Conservation (phyloP, 2,797 vertebrate species). For the Aldrovandia affinis region DNA sequence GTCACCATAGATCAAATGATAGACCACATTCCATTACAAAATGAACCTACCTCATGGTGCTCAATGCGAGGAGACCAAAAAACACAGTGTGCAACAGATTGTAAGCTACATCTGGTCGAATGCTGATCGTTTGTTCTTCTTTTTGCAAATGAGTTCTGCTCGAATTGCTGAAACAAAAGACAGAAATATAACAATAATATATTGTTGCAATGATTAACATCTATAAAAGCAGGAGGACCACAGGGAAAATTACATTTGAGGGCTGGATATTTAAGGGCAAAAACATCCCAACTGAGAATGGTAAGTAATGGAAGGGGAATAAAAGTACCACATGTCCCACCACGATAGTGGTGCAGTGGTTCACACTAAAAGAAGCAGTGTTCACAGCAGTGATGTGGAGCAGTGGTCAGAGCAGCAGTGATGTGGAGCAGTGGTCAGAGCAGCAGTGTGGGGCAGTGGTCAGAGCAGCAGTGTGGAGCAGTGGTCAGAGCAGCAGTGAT, state of each 20-base stretch:
- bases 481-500: background rate
- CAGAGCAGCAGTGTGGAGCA: background rate
- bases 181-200: slow-evolving; percentile 42
- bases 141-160: slow-evolving; percentile 35
- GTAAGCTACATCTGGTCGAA: slow-evolving; percentile 87
- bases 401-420: background rate
- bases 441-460: background rate
- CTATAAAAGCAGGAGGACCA: background rate
- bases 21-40: slow-evolving; percentile 34
- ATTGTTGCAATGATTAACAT: background rate
- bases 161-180: slow-evolving; percentile 55
- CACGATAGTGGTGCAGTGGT: background rate
- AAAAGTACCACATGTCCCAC: background rate
- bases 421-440: slow-evolving; percentile 12
- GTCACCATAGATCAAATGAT: no score
- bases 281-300: background rate
- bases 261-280: slow-evolving; percentile 12
- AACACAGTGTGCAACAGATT: slow-evolving; percentile 86
- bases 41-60: slow-evolving; percentile 89
- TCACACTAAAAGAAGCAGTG: no score
- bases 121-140: slow-evolving; percentile 53
- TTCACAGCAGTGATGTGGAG: background rate
- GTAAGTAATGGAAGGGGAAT: background rate
- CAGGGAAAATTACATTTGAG: slow-evolving; percentile 14
- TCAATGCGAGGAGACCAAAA: slow-evolving; percentile 88